Evolutionary conservation across 2,797 vertebrate species (phyloP).

Genomic region (Trematomus bernacchii): DNA sequence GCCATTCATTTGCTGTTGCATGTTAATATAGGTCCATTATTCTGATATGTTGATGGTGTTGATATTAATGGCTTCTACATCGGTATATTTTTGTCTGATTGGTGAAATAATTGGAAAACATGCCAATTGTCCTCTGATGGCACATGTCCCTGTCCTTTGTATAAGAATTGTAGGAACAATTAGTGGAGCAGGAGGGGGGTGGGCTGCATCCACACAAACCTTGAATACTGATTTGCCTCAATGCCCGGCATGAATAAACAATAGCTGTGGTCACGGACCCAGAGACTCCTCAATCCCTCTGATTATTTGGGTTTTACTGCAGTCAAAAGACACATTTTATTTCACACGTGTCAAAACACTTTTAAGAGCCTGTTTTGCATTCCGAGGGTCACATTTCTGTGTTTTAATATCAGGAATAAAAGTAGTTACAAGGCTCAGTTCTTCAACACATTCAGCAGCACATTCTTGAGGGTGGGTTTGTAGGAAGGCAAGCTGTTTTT

Average conservation of each 20-base stretch:
- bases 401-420: not conserved
- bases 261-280: constrained; percentile 64
- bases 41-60: constrained; percentile 24
- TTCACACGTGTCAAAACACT: constrained; percentile 11
- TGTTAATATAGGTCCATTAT: constrained; percentile 27
- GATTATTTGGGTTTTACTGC: constrained; percentile 33
- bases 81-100: constrained; percentile 47
- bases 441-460: constrained; percentile 39
- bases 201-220: constrained; percentile 67
- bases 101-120: constrained; percentile 54
- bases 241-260: constrained; percentile 80
- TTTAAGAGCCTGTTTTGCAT: not conserved
- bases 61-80: constrained; percentile 11
- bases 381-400: constrained; percentile 16
- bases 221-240: constrained; percentile 71
- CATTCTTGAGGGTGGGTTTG: constrained; percentile 70
- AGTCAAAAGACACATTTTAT: constrained; percentile 31
- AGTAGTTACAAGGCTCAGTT: constrained; percentile 36
- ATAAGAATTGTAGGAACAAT: constrained; percentile 69
- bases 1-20: constrained; percentile 24
- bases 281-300: constrained; percentile 23
- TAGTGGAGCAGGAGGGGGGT: constrained; percentile 47
- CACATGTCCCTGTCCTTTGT: constrained; percentile 41
- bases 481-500: constrained; percentile 61
- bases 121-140: constrained; percentile 46